A percentile compares a stretch with the other conserved stretches of the same genome.
These are phyloP conservation scores for Tenualosa ilisha DNA, from an alignment of 2,797 vertebrate species.

Conservation along the genomic window DNA sequence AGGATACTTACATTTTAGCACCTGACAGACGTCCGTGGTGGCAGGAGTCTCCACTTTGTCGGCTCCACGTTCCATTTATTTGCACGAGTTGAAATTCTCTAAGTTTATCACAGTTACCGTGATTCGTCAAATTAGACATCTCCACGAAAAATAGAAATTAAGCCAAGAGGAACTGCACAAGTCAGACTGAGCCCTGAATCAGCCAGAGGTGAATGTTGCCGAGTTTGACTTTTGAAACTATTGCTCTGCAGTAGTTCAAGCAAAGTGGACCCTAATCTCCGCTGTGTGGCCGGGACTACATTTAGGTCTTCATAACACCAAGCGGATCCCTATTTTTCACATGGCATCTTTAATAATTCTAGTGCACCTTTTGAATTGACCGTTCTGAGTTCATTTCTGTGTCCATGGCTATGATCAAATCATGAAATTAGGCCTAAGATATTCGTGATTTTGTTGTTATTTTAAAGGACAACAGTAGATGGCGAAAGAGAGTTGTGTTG, in stretches of 20 bases:
- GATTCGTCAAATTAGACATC: conserved; percentile 32
- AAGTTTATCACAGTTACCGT: conserved; percentile 15
- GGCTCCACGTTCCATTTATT: conserved; percentile 68
- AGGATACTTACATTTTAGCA: conserved; percentile 75
- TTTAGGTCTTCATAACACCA: too few relatives aligned
- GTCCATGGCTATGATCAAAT: neutral
- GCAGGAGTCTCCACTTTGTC: conserved; percentile 51
- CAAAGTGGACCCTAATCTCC: neutral
- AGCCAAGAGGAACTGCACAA: neutral
- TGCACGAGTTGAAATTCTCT: conserved; percentile 69
- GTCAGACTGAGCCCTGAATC: neutral
- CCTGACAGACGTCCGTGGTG: conserved; percentile 62
- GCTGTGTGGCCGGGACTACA: neutral
- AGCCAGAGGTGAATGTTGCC: neutral
- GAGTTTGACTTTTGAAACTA: neutral
- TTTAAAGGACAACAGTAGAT: neutral
- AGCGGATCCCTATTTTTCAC: too few relatives aligned
- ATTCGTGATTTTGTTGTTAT: neutral
- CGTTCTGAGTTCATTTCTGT: too few relatives aligned
- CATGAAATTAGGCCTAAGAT: neutral
- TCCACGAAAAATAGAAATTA: neutral
- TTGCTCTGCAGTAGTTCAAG: neutral
- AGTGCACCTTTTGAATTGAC: too few relatives aligned
- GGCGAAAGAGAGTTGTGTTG: neutral
- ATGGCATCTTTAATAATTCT: too few relatives aligned